Evolutionary conservation across 2,113 vertebrate genomes (phyloP).

Genomic region (Menura novaehollandiae): DNA sequence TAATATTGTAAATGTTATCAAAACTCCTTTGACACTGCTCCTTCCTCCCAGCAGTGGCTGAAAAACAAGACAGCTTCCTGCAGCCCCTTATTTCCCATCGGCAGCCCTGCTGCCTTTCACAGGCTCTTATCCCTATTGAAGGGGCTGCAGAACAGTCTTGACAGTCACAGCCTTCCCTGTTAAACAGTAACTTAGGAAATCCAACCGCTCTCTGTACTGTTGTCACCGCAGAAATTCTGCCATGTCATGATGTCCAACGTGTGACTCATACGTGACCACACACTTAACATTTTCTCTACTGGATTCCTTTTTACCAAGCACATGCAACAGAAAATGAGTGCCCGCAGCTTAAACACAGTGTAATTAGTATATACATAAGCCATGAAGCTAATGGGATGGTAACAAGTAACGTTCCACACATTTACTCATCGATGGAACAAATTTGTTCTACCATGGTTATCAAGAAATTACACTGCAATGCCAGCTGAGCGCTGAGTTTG

Average conservation of each 20-base stretch:
- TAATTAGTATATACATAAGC: neutral
- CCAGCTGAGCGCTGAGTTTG: neutral
- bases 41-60: neutral
- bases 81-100: neutral
- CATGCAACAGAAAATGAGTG: neutral
- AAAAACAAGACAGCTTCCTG: neutral
- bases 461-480: neutral
- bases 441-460: neutral
- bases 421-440: neutral
- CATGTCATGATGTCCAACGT: neutral
- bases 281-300: neutral
- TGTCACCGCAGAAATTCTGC: neutral
- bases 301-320: neutral
- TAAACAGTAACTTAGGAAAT: neutral
- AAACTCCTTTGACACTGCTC: conserved; percentile 40
- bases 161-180: neutral
- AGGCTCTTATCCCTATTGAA: neutral
- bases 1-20: conserved; percentile 77
- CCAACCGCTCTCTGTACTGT: accelerated
- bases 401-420: neutral
- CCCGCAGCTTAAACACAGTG: neutral
- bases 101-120: accelerated
- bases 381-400: neutral
- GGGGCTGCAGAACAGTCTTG: neutral
- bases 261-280: neutral